Evolutionary conservation across 2,113 vertebrate species (phyloP), one percentile per base, ranked within the genome.

Genomic region (Noctilio leporinus): DNA sequence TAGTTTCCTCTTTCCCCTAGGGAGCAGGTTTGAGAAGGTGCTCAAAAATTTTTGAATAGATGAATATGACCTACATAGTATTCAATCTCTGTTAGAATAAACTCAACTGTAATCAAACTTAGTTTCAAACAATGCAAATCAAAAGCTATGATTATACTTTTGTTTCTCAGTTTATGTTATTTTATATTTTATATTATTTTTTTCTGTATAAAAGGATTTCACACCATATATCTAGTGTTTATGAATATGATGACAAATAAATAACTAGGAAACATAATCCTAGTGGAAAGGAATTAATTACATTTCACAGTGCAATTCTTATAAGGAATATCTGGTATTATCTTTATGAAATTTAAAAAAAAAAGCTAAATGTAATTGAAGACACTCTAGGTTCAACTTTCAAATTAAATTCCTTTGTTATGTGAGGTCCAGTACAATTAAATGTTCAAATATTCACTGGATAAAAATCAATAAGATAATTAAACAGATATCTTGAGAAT

Each of bases 391-490:
- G 38, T 26, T 82, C 28, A 77, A 53, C 1, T 70, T 87, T 64
- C 2, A 91, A 81, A 81, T 59, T 70, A 64, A 94, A 75, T 84
- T 7, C 6, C 26, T 87, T 80, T 93, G 7, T 62, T 93, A 93
- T 35, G 28, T 76, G 11, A 69, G 1, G 14, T 64, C 4, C 26
- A 85, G 10, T 70, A 22, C 43, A 96, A 85, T 76, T 62, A 64
- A 81, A 70, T 86, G 10, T 55, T 89, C 20, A 85, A 62, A 86
- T n/a, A 70, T 86, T 33, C 53, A 89, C 15, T 64, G 22, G 17
- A 89, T 84, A 80, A 88, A 93, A 69, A 55, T 75, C 49, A 85
- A 28, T 89, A 81, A 91, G 91, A 91, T 65, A 67, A 72, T 59
- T 24, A 45, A 72, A 91, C 8, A 49, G 7, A 62, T 33, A 40